Conservation (phyloP, 2,113 vertebrate genomes). For the Cathartes aura region DNA sequence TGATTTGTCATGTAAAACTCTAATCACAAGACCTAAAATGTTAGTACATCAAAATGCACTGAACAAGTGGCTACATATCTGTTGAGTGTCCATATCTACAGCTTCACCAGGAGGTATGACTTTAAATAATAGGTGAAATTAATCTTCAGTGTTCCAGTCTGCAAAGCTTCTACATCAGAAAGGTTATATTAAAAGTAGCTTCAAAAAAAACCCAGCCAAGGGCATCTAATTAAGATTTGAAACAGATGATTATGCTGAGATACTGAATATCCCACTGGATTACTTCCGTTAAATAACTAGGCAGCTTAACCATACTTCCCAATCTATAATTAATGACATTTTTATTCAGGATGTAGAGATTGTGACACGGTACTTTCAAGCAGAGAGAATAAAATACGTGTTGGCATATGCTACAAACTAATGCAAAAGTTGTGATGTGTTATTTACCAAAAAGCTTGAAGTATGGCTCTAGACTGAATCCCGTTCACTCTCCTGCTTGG, state of each 20-base stretch:
- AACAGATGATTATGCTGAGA: slow-evolving; percentile 3
- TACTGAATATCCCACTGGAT: neutral
- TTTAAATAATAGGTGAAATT: neutral
- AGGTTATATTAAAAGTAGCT: neutral
- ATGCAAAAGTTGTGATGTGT: neutral
- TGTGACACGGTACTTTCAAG: neutral
- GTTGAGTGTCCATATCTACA: neutral
- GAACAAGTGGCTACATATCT: neutral
- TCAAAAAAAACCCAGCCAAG: neutral
- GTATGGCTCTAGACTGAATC: neutral
- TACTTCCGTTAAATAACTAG: neutral
- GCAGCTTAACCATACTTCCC: neutral
- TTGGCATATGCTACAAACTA: neutral
- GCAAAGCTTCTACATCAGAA: neutral
- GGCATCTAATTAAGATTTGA: slow-evolving; percentile 22
- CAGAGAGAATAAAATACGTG: neutral
- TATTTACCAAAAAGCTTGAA: slow-evolving; percentile 1
- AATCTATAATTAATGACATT: neutral
- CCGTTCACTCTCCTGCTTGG: neutral
- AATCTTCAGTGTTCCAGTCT: neutral
- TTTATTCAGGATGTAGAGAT: neutral
- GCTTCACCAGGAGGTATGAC: neutral
- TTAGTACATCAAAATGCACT: neutral
- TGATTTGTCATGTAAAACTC: neutral
- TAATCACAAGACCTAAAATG: neutral